A percentile compares a stretch with the other conserved stretches of the same genome.
Conservation (phyloP, 2,113 vertebrate species). For the Caloenas nicobarica region DNA sequence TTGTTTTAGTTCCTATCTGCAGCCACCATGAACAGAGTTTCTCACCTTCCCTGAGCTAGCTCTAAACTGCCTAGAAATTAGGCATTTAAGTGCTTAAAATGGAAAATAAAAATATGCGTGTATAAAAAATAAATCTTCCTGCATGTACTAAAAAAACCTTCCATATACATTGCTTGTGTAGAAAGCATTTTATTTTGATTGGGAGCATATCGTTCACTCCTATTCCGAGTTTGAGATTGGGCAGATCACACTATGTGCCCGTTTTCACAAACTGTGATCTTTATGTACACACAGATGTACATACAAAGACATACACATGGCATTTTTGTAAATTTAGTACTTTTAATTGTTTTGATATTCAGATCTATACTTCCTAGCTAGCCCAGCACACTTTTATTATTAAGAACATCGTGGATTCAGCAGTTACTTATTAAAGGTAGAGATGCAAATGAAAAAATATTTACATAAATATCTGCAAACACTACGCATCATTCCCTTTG, state of each 20-base stretch:
- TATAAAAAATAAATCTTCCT: background rate
- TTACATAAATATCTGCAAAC: constrained; percentile 38
- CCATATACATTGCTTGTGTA: background rate
- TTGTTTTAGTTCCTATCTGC: background rate
- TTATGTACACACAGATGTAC: constrained; percentile 41
- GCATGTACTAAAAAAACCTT: background rate
- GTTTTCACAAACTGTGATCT: constrained; percentile 23
- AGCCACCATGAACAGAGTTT: background rate
- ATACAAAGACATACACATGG: background rate
- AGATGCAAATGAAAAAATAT: constrained; percentile 33
- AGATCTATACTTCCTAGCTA: background rate
- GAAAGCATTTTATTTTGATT: constrained; percentile 51
- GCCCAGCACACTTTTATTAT: background rate
- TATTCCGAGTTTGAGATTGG: background rate
- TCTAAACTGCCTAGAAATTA: background rate
- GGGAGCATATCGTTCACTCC: constrained; percentile 30
- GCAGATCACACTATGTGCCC: background rate
- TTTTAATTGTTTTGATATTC: constrained; percentile 8
- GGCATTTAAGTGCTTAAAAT: background rate
- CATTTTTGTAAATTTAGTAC: constrained; percentile 10
- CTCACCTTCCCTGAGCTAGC: background rate
- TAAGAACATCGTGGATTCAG: background rate
- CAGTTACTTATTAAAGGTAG: background rate
- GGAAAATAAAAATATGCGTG: background rate
- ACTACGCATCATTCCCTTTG: constrained; percentile 16